These are phyloP conservation scores for Macropis europaea DNA, from an alignment of 2,888 invertebrate genomes.

Conservation along the genomic window DNA sequence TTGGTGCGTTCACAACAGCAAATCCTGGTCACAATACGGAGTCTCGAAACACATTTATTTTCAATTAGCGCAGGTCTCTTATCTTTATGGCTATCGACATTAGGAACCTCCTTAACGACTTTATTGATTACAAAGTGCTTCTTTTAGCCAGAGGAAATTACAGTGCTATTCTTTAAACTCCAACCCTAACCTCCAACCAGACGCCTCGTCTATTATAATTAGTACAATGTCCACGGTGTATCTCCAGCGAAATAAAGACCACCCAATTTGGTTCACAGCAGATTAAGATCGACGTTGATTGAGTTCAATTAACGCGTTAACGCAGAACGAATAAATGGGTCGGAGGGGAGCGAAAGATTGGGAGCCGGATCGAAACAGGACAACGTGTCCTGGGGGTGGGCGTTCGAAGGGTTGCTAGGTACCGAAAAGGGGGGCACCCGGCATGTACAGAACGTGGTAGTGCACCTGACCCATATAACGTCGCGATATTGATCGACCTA, in stretches of 20 bases:
- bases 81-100: slow-evolving; percentile 3
- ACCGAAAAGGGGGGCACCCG: slow-evolving; percentile 23
- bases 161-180: too few relatives aligned
- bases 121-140: too few relatives aligned
- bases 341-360: not conserved
- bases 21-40: not conserved
- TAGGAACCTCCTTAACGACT: too few relatives aligned
- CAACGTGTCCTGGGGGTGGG: slow-evolving; percentile 39
- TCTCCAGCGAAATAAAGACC: slow-evolving; percentile 1
- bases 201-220: too few relatives aligned
- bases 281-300: slow-evolving; percentile 33
- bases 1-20: not conserved
- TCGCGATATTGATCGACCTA: slow-evolving; percentile 78
- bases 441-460: slow-evolving; percentile 56
- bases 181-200: too few relatives aligned
- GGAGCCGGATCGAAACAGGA: slow-evolving; percentile 38
- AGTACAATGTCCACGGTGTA: too few relatives aligned
- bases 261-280: slow-evolving; percentile 19
- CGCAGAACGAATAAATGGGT: not conserved
- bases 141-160: too few relatives aligned
- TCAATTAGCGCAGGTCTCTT: slow-evolving; percentile 8
- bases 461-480: slow-evolving; percentile 78
- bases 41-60: slow-evolving; percentile 19
- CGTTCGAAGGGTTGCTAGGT: slow-evolving; percentile 47
- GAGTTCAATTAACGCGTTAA: slow-evolving; percentile 43